Evolutionary conservation across 2,113 vertebrate species (phyloP).

Genomic region (Cololabis saira): DNA sequence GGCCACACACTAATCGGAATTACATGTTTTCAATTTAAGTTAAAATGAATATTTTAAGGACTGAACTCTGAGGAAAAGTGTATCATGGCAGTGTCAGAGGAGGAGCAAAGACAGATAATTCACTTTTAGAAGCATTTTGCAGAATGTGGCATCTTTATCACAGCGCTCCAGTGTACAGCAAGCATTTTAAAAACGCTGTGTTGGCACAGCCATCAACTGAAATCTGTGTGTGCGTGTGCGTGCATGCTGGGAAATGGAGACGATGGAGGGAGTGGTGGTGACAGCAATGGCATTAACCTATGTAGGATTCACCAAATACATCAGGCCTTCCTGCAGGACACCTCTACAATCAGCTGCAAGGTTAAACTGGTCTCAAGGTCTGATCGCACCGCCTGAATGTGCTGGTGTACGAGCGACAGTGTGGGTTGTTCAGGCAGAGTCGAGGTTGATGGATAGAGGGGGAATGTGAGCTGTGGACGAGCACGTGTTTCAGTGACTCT

Average conservation of each 20-base stretch:
- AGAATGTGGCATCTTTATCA: constrained; percentile 19
- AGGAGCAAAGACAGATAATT: too few species aligned
- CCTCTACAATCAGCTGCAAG: not conserved
- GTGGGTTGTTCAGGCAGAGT: too few species aligned
- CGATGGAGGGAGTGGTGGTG: not conserved
- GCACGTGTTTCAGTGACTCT: constrained; percentile 18
- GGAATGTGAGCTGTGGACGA: not conserved
- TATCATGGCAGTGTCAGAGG: too few species aligned
- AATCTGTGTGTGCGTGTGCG: constrained; percentile 3
- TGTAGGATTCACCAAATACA: constrained; percentile 15
- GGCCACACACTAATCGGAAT: too few species aligned
- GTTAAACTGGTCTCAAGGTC: constrained; percentile 22
- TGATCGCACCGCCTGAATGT: not conserved
- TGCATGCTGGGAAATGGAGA: not conserved
- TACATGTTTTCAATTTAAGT: too few species aligned
- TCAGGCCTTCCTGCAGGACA: not conserved
- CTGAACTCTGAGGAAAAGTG: too few species aligned
- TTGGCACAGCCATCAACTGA: constrained; percentile 1
- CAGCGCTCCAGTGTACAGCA: constrained; percentile 30
- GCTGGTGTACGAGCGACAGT: not conserved
- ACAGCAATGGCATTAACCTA: constrained; percentile 7
- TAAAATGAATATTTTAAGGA: too few species aligned
- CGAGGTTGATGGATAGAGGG: constrained; percentile 5
- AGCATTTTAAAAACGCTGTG: constrained; percentile 34
- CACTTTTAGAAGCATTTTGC: constrained; percentile 52